Base-by-base conservation (phyloP, 2,888 invertebrate genomes). In the Pristionchus fissidentatus region DNA sequence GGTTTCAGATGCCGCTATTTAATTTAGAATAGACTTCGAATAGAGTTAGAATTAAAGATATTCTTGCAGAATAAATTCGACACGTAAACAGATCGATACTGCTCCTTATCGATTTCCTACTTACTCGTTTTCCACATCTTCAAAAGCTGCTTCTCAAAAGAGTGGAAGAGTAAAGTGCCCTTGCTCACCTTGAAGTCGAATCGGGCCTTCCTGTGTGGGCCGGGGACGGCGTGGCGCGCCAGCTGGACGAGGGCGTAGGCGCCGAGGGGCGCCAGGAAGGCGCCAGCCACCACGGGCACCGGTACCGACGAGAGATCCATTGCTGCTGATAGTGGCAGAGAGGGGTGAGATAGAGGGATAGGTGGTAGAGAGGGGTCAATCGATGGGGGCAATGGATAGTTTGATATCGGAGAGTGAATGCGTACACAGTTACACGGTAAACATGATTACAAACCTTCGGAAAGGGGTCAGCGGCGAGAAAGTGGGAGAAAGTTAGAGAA, bases 121-220 rank as follows among this genome's bases (percentile, higher is more conserved):
- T n/a, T n/a, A n/a, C n/a, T n/a, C n/a, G n/a, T n/a, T n/a, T n/a
- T n/a, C n/a, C n/a, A n/a, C n/a, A n/a, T n/a, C n/a, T n/a, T n/a
- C n/a, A n/a, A n/a, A n/a, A n/a, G n/a, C n/a, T n/a, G n/a, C n/a
- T n/a, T n/a, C n/a, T n/a, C n/a, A 22, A n/a, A 7, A 46, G 38
- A n/a, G n/a, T n/a, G n/a, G n/a, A 15, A 75, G 4, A 8, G 10
- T 15, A 75, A 5, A 38, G 5, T 38, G 3, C 7, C 4, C 75
- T 15, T 8, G 19, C 81, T 7, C 22, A 83, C 83, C 78, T 88
- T 87, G 83, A 87, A 87, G 57, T 87, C 85, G 77, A 91, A 82
- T 32, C 84, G 83, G 41, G 85, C 78, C 81, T 88, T 83, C 26
- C 89, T 87, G 38, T 90, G 90, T 1, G 91, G 89, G 38, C 90